phyloP scores from a whole-genome alignment of 1,140 invertebrate species.

The Aphis craccivora region DNA sequence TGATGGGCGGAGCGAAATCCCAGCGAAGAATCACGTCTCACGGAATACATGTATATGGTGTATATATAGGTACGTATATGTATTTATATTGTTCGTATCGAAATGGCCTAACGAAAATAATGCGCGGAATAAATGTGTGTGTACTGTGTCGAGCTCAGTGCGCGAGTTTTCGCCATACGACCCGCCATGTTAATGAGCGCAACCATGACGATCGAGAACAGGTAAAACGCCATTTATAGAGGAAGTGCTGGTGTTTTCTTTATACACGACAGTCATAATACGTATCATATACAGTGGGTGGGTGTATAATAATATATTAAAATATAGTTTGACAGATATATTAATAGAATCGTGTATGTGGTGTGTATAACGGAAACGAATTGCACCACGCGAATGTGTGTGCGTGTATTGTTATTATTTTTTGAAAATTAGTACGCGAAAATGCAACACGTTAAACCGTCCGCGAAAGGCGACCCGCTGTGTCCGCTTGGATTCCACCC shows the following conservation, averaged over 20 bases:
- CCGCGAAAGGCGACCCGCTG: conserved; percentile 83
- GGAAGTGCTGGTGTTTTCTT: background rate
- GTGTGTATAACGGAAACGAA: background rate
- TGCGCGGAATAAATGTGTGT: conserved; percentile 17
- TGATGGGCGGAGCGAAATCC: conserved; percentile 53
- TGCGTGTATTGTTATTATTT: background rate
- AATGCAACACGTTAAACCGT: conserved; percentile 85
- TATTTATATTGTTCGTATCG: conserved; percentile 51
- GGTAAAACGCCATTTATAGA: background rate
- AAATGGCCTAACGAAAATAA: conserved; percentile 49
- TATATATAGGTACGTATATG: conserved; percentile 26
- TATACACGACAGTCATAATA: background rate
- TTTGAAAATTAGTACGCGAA: background rate
- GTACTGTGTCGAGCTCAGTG: conserved; percentile 5
- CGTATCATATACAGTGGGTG: background rate
- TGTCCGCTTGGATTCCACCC: conserved; percentile 93
- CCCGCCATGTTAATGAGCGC: background rate
- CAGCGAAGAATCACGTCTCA: conserved; percentile 23
- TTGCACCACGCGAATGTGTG: background rate
- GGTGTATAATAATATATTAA: background rate
- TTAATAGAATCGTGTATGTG: background rate
- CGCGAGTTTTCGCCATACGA: background rate
- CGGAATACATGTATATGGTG: background rate
- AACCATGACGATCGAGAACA: background rate
- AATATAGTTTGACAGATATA: background rate